phyloP scores from a whole-genome alignment of 2,113 vertebrate species.

The Puffinus mauretanicus region DNA sequence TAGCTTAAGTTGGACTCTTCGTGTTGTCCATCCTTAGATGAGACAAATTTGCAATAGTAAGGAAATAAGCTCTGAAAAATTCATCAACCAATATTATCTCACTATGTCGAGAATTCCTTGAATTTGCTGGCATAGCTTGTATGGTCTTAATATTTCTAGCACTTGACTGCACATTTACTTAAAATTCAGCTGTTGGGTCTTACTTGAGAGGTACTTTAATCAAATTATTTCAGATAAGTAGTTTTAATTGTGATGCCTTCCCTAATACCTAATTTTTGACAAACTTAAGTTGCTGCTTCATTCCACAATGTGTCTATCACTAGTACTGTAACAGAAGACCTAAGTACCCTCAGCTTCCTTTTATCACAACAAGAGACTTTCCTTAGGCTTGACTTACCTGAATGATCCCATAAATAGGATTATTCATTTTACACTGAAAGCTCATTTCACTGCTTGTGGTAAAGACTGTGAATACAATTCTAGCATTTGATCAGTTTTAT shows the following conservation, averaged over 20 bases:
- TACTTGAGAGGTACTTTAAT: background rate
- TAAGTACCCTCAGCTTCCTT: background rate
- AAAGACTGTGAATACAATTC: background rate
- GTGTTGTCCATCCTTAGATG: background rate
- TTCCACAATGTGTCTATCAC: background rate
- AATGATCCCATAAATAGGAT: background rate
- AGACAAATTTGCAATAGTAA: background rate
- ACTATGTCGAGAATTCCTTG: background rate
- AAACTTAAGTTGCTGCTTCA: background rate
- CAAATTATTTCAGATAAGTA: background rate
- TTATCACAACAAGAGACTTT: background rate
- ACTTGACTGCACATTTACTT: background rate
- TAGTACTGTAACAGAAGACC: background rate
- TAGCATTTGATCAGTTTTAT: background rate
- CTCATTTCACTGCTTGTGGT: background rate
- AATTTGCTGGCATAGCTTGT: background rate
- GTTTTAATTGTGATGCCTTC: background rate
- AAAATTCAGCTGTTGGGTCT: background rate
- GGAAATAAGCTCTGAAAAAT: background rate
- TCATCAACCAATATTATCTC: background rate
- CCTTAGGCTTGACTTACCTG: background rate
- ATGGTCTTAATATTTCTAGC: background rate
- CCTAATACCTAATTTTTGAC: background rate
- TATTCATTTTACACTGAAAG: background rate
- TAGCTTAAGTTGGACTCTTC: background rate